phyloP scores from a whole-genome alignment of 2,888 invertebrate species.

The Acanthosepion lycidas region DNA sequence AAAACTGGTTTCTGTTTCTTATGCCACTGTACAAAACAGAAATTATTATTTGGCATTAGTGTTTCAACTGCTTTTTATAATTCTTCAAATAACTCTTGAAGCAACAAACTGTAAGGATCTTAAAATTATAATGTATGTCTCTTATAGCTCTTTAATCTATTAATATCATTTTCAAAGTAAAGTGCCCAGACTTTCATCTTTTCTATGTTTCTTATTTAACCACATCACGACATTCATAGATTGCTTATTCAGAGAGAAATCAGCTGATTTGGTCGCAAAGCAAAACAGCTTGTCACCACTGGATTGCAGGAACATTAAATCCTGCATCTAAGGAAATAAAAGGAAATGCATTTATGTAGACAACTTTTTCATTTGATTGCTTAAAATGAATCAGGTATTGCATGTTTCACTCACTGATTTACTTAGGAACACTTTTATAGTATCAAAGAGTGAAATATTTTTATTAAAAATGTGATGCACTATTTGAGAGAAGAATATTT shows the following conservation, averaged over 20 bases:
- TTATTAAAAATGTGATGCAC: no score
- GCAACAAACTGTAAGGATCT: neutral
- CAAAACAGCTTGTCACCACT: neutral
- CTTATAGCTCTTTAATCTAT: neutral
- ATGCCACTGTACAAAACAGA: neutral
- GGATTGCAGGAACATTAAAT: neutral
- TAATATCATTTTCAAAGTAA: conserved; percentile 9
- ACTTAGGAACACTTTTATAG: no score
- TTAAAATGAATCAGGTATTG: neutral
- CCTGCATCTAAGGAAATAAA: neutral
- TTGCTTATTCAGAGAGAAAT: neutral
- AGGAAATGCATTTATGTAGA: neutral
- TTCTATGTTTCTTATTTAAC: conserved; percentile 1
- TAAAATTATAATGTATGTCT: neutral
- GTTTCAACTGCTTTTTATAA: no score
- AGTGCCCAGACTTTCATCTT: conserved; percentile 33
- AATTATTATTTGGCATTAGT: neutral
- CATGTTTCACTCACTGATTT: no score
- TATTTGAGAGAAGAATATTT: no score
- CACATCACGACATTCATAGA: neutral
- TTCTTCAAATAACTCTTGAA: neutral
- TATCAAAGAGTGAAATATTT: no score
- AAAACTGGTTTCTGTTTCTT: neutral
- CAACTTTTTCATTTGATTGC: neutral
- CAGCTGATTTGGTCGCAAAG: neutral